Conservation (phyloP, 1,140 invertebrate species). For the Melanaphis sacchari region DNA sequence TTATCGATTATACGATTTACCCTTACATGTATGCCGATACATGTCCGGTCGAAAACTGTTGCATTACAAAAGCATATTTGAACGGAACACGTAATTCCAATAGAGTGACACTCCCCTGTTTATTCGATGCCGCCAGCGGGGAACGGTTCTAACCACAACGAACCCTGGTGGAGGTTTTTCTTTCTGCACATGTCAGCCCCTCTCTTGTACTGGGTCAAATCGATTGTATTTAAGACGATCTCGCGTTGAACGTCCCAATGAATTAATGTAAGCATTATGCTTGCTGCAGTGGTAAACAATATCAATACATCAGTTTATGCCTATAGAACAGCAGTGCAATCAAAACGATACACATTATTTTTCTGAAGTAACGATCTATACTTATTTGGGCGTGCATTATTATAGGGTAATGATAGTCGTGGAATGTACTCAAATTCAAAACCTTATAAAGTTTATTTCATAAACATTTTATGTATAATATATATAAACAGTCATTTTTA, state of each 20-base stretch:
- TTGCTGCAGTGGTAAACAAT: background rate
- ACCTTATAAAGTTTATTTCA: background rate
- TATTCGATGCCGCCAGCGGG: background rate
- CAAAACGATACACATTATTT: background rate
- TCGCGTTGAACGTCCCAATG: background rate
- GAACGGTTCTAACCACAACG: conserved; percentile 37
- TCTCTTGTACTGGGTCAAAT: conserved; percentile 48
- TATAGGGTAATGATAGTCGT: background rate
- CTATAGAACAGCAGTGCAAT: background rate
- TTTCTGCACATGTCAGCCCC: background rate
- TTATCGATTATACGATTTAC: background rate
- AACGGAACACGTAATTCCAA: conserved; percentile 31
- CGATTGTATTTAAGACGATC: conserved; percentile 51
- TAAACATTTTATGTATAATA: background rate
- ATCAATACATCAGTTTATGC: background rate
- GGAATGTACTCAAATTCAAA: background rate
- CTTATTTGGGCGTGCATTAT: background rate
- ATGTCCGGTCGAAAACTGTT: conserved; percentile 53
- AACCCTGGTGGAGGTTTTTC: conserved; percentile 38
- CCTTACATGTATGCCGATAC: background rate
- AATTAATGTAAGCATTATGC: background rate
- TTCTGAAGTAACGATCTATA: background rate
- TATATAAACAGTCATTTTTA: background rate
- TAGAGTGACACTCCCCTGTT: conserved; percentile 52
- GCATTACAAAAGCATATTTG: conserved; percentile 35